Evolutionary conservation across 2,113 vertebrate genomes (phyloP).

Genomic region (Condylura cristata): DNA sequence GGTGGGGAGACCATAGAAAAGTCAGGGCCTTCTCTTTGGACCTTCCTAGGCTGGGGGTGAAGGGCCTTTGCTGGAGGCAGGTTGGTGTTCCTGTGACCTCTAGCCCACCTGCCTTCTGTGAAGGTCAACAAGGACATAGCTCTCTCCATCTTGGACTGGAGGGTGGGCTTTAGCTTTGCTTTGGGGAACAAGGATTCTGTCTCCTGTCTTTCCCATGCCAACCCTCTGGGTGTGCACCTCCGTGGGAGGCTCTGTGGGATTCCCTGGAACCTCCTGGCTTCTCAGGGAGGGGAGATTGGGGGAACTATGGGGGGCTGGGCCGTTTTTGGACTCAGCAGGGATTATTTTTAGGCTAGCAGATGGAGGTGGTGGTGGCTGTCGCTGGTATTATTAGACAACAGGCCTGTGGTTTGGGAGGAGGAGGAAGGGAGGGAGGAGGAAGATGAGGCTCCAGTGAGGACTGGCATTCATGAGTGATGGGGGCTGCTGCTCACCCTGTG

Average conservation of each 20-base stretch:
- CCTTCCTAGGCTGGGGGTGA: too few species aligned
- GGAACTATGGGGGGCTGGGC: conserved; percentile 71
- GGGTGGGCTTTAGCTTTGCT: neutral
- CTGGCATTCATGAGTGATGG: neutral
- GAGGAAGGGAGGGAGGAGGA: conserved; percentile 14
- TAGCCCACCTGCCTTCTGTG: neutral
- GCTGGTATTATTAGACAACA: conserved; percentile 79
- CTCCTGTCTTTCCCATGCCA: neutral
- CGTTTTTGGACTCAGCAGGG: conserved; percentile 74
- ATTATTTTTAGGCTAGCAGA: conserved; percentile 80
- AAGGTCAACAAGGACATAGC: neutral
- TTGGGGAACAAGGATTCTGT: neutral
- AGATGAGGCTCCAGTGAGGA: neutral
- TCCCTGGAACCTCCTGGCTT: conserved; percentile 58
- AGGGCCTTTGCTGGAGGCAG: neutral
- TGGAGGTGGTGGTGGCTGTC: conserved; percentile 79
- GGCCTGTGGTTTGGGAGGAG: conserved; percentile 71
- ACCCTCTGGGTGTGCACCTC: neutral
- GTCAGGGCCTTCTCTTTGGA: neutral
- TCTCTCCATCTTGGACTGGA: neutral
- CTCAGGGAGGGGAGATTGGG: conserved; percentile 63
- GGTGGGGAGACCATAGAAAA: neutral
- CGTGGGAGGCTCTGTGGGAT: neutral
- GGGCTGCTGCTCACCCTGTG: neutral
- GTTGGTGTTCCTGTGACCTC: neutral